Evolutionary conservation across 2,888 invertebrate species (phyloP), one percentile per base, ranked within the genome.

Genomic region (Acleris literana): DNA sequence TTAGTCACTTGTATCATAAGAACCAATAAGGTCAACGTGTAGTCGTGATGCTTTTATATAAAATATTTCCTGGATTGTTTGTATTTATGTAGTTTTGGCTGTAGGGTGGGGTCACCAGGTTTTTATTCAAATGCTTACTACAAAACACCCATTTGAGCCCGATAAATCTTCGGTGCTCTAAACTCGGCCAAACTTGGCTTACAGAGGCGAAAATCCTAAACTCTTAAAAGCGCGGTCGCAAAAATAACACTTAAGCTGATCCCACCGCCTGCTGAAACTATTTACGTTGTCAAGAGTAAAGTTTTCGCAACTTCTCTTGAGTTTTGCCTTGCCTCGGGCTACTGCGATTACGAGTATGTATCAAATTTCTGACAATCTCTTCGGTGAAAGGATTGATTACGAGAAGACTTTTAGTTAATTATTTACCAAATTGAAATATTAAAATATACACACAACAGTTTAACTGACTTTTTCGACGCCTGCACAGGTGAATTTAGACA

Each of bases 161-260:
- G 55, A 59, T 64, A 64, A 60, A 64, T 64, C 64, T 64, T 64
- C 49, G 49, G 54, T 49, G 60, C 59, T 64, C 64, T 64, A 64
- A 64, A 64, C 60, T 64, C 60, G 60, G 60, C 64, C 59, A 49
- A 64, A 64, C 64, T 64, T 60, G 64, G 60, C 54, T 64, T 64
- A 64, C 39, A 44, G 17, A 44, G 55, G 64, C 55, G 64, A 64
- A 60, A 64, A 64, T 60, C 64, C 64, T 64, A 64, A 64, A 64
- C 60, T 64, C 60, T 64, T 64, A 64, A 64, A 64, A 64, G 49
- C 49, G 59, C 64, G 64, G 64, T 64, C 59, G 64, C 64, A 60
- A 64, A 64, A 64, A 64, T 60, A 64, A 64, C 64, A 60, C 64
- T 64, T 64, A 64, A 60, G 64, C 64, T 64, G 64, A 64, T 64